Conservation (phyloP, 2,888 invertebrate species). For the Oligia strigilis region DNA sequence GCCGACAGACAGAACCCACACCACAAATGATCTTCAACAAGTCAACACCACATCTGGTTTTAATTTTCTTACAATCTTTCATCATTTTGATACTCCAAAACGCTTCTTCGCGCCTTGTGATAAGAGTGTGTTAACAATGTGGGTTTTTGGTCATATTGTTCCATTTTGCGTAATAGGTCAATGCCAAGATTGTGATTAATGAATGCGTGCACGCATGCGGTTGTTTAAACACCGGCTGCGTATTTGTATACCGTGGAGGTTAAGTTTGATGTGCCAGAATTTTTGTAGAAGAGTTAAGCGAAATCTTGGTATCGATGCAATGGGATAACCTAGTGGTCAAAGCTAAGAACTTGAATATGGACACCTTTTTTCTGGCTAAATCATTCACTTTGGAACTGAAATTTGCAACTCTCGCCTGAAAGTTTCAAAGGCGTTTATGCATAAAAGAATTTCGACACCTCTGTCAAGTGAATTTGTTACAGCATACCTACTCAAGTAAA, state of each 20-base stretch:
- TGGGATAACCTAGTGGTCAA: background rate
- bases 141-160: slow-evolving; percentile 65
- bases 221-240: slow-evolving; percentile 54
- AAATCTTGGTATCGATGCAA: background rate
- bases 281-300: background rate
- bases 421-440: slow-evolving; percentile 57
- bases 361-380: background rate
- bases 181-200: slow-evolving; percentile 73
- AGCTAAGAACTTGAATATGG: background rate
- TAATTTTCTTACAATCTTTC: slow-evolving; percentile 62
- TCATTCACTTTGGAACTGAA: background rate
- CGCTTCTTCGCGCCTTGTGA: slow-evolving; percentile 50
- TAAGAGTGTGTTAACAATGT: slow-evolving; percentile 49
- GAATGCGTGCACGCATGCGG: slow-evolving; percentile 55
- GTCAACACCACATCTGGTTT: slow-evolving; percentile 70
- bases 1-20: slow-evolving; percentile 69
- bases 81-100: slow-evolving; percentile 39
- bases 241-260: slow-evolving; percentile 49
- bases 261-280: slow-evolving; percentile 26
- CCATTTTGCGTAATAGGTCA: slow-evolving; percentile 73
- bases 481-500: slow-evolving; percentile 67
- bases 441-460: slow-evolving; percentile 44
- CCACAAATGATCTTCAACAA: slow-evolving; percentile 72
- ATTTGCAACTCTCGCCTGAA: slow-evolving; percentile 8
- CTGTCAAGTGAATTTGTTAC: slow-evolving; percentile 54